Base-by-base conservation (phyloP, 2,888 invertebrate genomes). In the Nomada fucata region DNA sequence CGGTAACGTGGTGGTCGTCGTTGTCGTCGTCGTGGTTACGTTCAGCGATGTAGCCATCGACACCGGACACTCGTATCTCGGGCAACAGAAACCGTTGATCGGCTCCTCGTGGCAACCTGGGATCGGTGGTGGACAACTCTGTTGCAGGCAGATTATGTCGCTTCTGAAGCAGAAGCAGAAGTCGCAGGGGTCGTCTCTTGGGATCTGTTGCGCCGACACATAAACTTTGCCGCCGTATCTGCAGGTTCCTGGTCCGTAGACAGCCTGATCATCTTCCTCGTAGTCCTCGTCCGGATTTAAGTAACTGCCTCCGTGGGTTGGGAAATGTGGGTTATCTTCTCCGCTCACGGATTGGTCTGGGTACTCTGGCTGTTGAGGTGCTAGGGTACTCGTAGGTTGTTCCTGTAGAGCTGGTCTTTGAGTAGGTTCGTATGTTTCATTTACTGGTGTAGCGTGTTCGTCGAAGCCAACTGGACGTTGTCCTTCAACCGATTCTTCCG, bases 121-220 rank as follows among this genome's bases (percentile, higher is more conserved):
- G 90, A 98, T 98, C 57, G 98, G 98, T 68, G 98, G 98, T 71
- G 98, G 98, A 94, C 98, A 98, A 91, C 98, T 98, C 94, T 98
- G 98, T 94, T 98, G 98, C 86, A 98, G 95, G 90, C 98, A 98
- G 91, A 98, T 98, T 90, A 98, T 98, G 92, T 98, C 98, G 93
- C 98, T 98, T 94, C 98, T 96, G 95, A 98, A 98, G 95, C 98
- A 98, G 96, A 98, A 98, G 94, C 98, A 98, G 95, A 98, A 98
- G 93, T 98, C 98, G 93, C 98, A 98, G 36, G 98, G 98, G 94
- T 98, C 98, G 89, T 98, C 98, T 89, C 98, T 95, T 57, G 98
- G 98, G 91, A 98, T 98, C 94, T 98, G 98, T 94, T 98, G 98
- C 1, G 98, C 98, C 2, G 98, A 98, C 59, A 98, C 97, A 93